Base-by-base conservation (phyloP, 2,888 invertebrate species). In the Zygaena filipendulae region DNA sequence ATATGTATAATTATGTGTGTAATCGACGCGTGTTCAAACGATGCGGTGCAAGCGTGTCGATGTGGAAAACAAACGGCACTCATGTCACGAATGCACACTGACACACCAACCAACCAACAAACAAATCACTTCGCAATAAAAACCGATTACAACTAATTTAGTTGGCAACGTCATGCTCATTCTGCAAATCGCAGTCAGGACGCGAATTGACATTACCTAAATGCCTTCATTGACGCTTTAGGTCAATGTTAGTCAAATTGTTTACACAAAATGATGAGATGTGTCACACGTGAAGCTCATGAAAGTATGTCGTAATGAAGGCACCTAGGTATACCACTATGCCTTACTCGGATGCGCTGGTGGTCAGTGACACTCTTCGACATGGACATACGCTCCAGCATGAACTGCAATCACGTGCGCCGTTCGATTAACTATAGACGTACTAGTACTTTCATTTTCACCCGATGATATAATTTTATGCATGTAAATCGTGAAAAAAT, bases 321-420 rank as follows among this genome's bases (percentile, higher is more conserved):
- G 59, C 70, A 70, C 59, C 58, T 60, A 62, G 39, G 40, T 38
- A 40, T 44, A 39, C 43, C 51, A 49, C 50, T 41, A 47, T 49
- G 64, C 88, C 92, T 93, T 92, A 93, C 93, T 89, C 92, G 87
- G 84, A 92, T 90, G 82, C 88, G 89, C 87, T 90, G 91, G 83
- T 90, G 91, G 77, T 89, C 86, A 84, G 87, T 88, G 84, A 87
- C 86, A 84, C 85, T 87, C 84, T 87, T 87, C 83, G 90, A 87
- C 84, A 88, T 87, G 82, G 89, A 88, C 87, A 90, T 88, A 85
- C 88, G 87, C 84, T 91, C 89, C 87, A 92, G 88, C 88, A 92
- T 88, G 75, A 85, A 89, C 92, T 92, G 92, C 79, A 91, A 91
- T 59, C 57, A 70, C 54, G 63, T 49, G 58, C n/a, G 45, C 46